These are phyloP conservation scores for Pelobates cultripes DNA, from an alignment of 2,797 vertebrate genomes.

Conservation along the genomic window DNA sequence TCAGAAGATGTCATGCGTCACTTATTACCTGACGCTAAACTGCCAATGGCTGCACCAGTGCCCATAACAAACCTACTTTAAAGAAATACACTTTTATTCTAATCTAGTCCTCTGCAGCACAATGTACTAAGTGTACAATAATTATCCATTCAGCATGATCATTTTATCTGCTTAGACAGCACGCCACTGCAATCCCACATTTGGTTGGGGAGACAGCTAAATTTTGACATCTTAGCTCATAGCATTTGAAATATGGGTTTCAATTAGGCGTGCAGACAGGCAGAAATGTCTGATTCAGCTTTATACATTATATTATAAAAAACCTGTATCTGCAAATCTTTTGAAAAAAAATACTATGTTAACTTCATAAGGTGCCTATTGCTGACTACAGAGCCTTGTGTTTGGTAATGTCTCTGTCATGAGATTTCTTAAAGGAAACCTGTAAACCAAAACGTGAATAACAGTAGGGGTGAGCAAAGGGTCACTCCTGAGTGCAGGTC, in stretches of 20 bases:
- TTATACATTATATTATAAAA: too few species aligned
- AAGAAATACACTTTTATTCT: not conserved
- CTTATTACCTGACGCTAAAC: too few species aligned
- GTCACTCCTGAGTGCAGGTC: too few species aligned
- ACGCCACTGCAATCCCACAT: conserved; percentile 6
- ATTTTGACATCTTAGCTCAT: conserved; percentile 20
- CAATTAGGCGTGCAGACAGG: conserved; percentile 7
- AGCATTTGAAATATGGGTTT: conserved; percentile 31
- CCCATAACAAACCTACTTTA: not conserved
- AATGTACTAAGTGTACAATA: not conserved
- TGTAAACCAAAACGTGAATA: too few species aligned
- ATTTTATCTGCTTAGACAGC: not conserved
- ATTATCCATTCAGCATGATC: not conserved
- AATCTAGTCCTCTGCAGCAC: not conserved
- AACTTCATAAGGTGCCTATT: too few species aligned
- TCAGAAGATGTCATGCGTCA: too few species aligned
- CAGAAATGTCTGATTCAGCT: not conserved
- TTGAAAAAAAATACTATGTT: not conserved
- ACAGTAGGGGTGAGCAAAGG: too few species aligned
- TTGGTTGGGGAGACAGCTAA: not conserved
- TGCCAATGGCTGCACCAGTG: too few species aligned
- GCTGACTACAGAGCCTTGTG: too few species aligned
- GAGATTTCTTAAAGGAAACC: too few species aligned
- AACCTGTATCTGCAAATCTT: not conserved
- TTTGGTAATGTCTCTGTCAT: too few species aligned